Base-by-base conservation (phyloP, 2,888 invertebrate species). In the Nomada lathburiana region DNA sequence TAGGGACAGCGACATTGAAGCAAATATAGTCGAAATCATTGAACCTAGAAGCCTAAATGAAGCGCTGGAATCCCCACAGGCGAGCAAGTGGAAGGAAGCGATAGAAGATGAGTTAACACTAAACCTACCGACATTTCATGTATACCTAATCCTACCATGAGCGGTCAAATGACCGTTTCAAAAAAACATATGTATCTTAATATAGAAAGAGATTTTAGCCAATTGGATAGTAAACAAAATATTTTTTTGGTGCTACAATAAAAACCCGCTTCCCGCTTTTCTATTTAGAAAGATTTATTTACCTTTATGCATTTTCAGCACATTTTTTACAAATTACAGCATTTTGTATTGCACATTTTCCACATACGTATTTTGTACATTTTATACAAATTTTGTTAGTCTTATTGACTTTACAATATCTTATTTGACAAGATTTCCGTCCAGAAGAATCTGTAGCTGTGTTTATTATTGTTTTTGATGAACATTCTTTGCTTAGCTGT, bases 31-130 rank as follows among this genome's bases (percentile, higher is more conserved):
- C 11, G 64, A 76, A 36, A 50, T 76, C 23, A 50, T 23, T 18
- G 64, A 76, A 63, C 76, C 76, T 9, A 26, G 23, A 26, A 64
- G n/a, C 7, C 42, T 60, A 26, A 44, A 72, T 18, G 29, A 78
- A 78, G 68, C 72, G 55, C 59, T 11, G 23, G 23, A 23, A 23
- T 23, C 23, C 23, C 23, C 23, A 1, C 23, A 23, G 23, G 23
- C 63, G 64, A 23, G 64, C 23, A 1, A 23, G 23, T 23, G 53
- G 71, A 52, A n/a, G n/a, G 16, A 16, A 13, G 63, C 67, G 5
- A 67, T 77, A 59, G 36, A 44, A n/a, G 53, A 72, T 62, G 44
- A 77, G 55, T 23, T 23, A 23, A 23, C 23, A 23, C 23, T 23
- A 23, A 23, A 23, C 23, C 23, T 23, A 23, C 23, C 23, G 23